A percentile compares a stretch with the other conserved stretches of the same genome.
phyloP scores from a whole-genome alignment of 2,888 invertebrate species.

The Chironomus riparius region DNA sequence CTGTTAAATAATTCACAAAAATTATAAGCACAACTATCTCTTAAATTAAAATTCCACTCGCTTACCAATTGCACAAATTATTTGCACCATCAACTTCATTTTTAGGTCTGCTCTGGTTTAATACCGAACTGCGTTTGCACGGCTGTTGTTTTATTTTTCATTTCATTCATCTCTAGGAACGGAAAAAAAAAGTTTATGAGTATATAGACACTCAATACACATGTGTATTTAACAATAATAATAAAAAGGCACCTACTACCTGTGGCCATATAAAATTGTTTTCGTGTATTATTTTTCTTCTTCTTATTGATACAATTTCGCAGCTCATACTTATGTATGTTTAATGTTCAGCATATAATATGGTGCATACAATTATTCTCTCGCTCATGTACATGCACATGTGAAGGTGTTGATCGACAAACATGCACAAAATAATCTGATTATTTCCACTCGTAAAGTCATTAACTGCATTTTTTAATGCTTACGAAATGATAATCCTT shows the following conservation, averaged over 20 bases:
- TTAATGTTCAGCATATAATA: too few species aligned
- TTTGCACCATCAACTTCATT: conserved; percentile 26
- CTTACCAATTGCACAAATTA: conserved; percentile 26
- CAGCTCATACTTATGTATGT: too few species aligned
- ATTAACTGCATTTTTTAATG: neutral
- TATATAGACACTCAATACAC: neutral
- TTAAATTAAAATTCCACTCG: neutral
- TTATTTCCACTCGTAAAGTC: neutral
- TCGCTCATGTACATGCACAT: too few species aligned
- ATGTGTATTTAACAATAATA: neutral
- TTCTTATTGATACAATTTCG: neutral
- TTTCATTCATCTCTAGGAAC: neutral
- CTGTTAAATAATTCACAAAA: neutral
- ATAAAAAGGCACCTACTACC: neutral
- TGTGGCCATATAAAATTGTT: neutral
- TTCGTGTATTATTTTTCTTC: neutral
- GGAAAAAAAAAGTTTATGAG: neutral
- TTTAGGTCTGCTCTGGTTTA: conserved; percentile 24
- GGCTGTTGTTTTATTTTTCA: conserved; percentile 14
- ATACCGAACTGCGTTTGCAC: conserved; percentile 25
- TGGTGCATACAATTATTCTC: neutral
- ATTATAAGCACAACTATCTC: neutral
- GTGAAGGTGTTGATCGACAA: neutral
- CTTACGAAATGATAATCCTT: neutral
- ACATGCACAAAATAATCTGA: neutral